phyloP scores from a whole-genome alignment of 2,888 invertebrate species.

The Clanis bilineata region DNA sequence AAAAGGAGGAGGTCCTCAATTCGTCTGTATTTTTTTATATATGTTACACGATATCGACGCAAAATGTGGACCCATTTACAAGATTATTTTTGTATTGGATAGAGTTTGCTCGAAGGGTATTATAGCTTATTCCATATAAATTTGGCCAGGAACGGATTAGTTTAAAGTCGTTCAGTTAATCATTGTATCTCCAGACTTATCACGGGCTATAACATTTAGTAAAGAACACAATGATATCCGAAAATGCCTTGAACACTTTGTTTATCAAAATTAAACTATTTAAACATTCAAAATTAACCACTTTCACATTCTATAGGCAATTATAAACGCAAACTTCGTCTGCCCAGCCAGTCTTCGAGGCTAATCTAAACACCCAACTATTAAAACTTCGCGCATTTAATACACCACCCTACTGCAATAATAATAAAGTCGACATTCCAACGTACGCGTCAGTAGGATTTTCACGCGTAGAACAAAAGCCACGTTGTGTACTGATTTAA shows the following conservation, averaged over 20 bases:
- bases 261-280: background rate
- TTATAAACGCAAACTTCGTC: background rate
- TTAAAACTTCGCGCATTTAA: slow-evolving; percentile 1
- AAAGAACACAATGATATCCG: no score
- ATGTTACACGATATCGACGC: no score
- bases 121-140: no score
- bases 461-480: slow-evolving; percentile 1
- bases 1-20: no score
- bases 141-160: no score
- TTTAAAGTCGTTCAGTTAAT: no score
- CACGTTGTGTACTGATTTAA: background rate
- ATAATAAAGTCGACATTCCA: slow-evolving; percentile 4
- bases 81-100: no score
- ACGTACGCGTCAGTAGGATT: background rate
- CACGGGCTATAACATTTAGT: no score
- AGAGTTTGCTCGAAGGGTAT: no score
- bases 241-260: background rate
- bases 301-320: background rate
- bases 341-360: background rate
- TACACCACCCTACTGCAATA: background rate
- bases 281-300: background rate
- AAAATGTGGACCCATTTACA: no score
- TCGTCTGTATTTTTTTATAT: no score
- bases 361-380: slow-evolving; percentile 2
- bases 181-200: no score